These are phyloP conservation scores for Spheniscus humboldti DNA, from an alignment of 2,797 vertebrate species.

Conservation along the genomic window DNA sequence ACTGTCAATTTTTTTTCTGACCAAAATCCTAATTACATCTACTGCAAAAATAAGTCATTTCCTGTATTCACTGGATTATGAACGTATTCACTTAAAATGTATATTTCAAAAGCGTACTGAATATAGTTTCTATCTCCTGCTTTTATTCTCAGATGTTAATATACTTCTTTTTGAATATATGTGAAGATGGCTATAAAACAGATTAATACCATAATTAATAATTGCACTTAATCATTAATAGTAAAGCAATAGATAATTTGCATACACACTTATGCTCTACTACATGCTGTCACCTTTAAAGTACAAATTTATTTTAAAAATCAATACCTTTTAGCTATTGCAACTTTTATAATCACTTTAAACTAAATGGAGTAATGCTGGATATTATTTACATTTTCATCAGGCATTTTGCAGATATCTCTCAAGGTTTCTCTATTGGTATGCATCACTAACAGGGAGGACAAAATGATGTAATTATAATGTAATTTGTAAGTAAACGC, in stretches of 20 bases:
- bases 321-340: conserved; percentile 47
- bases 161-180: neutral
- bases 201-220: neutral
- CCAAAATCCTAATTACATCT: neutral
- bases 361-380: neutral
- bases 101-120: neutral
- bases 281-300: neutral
- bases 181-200: neutral
- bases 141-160: neutral
- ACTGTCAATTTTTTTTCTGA: neutral
- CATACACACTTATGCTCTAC: neutral
- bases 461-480: neutral
- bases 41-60: neutral
- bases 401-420: neutral
- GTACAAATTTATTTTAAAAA: conserved; percentile 21
- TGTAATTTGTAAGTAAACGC: neutral
- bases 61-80: neutral
- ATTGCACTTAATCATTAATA: neutral
- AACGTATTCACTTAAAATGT: neutral
- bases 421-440: neutral
- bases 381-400: conserved; percentile 13
- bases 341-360: neutral
- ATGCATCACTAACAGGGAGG: neutral
- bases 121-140: neutral
- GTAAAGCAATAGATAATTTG: neutral